Evolutionary conservation across 1,140 invertebrate genomes (phyloP), one percentile per base, ranked within the genome.

Genomic region (Telenomus remus): DNA sequence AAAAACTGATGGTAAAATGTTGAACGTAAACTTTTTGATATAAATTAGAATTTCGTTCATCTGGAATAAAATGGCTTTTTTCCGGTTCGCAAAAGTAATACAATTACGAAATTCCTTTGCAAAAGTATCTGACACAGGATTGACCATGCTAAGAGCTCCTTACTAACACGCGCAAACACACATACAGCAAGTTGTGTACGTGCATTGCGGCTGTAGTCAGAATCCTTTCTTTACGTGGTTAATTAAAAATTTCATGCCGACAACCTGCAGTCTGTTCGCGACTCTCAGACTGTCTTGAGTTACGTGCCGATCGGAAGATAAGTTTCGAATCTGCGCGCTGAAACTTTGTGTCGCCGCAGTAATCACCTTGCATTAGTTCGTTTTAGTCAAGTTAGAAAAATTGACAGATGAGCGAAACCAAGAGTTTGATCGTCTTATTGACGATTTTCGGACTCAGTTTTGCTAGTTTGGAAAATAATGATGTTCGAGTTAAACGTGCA

Each of bases 171-270:
- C 19, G 19, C 19, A 50, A 51, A 12, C 49, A 42, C 37, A 57
- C 54, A 27, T 43, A 69, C 63, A 66, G 34, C 11, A 44, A 72
- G 27, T 49, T 44, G 33, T 49, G 12, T 7, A 51, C 66, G 71
- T 66, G 63, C 13, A 7, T 55, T 73, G 56, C 51, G 15, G 57
- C 60, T 49, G 43, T 49, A 72, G 72, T 69, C 68, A 50, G 72
- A 75, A 75, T 79, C 70, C 76, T 75, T 79, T 79, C 76, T 79
- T 79, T 79, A 78, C 71, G 71, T 59, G 66, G 61, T 71, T 57
- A 79, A 79, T 79, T 79, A 79, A 79, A 79, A 64, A 68, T 75
- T 79, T 79, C 72, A 75, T 75, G 64, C 76, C 68, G 76, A 72
- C 72, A 79, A 72, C 56, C 68, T 57, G 63, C 72, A 79, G 76